phyloP scores from a whole-genome alignment of 2,113 vertebrate genomes.

The Poeciliopsis turrubarensis region DNA sequence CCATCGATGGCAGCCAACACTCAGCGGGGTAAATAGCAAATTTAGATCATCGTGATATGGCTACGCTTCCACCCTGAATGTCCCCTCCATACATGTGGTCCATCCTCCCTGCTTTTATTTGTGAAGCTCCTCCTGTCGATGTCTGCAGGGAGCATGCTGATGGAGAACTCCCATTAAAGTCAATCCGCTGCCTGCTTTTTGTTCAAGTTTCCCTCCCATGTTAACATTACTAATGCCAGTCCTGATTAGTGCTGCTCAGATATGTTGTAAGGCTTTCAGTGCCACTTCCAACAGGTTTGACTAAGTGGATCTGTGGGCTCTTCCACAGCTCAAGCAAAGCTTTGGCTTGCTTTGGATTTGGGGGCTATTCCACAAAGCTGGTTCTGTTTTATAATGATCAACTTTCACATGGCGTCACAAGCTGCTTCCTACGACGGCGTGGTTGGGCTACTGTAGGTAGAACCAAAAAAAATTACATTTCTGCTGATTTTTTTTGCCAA shows the following conservation, averaged over 20 bases:
- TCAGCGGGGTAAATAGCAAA: conserved; percentile 90
- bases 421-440: background rate
- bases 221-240: conserved; percentile 73
- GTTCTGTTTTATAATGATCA: conserved; percentile 52
- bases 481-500: too few relatives aligned
- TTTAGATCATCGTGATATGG: conserved; percentile 76
- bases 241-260: conserved; percentile 49
- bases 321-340: conserved; percentile 66
- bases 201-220: conserved; percentile 45
- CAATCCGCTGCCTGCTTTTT: conserved; percentile 60
- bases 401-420: conserved; percentile 75
- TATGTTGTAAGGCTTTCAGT: conserved; percentile 39
- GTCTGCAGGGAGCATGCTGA: conserved; percentile 76
- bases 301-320: conserved; percentile 52
- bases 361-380: conserved; percentile 76
- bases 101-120: conserved; percentile 50
- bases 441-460: too few relatives aligned
- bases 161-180: conserved; percentile 40
- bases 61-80: conserved; percentile 78
- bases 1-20: conserved; percentile 91
- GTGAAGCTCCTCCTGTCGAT: conserved; percentile 28
- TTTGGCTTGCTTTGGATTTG: conserved; percentile 73
- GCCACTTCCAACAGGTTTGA: conserved; percentile 53
- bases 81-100: conserved; percentile 57
- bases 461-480: too few relatives aligned